A percentile compares a stretch with the other conserved stretches of the same genome.
Evolutionary conservation across 2,797 vertebrate species (phyloP).

Genomic region (Petrocephalus sullivani): DNA sequence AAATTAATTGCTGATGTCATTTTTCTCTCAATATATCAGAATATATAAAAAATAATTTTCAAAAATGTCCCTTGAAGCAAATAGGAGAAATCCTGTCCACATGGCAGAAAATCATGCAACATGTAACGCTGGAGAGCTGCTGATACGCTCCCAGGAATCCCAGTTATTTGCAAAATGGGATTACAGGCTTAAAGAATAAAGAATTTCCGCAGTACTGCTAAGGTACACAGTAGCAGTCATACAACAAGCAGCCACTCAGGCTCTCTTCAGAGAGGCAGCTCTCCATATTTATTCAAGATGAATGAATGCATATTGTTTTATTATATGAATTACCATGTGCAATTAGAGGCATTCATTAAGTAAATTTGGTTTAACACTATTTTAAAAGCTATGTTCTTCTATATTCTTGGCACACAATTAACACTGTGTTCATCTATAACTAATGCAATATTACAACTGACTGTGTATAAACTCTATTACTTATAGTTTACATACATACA

Average conservation of each 20-base stretch:
- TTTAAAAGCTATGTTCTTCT: not conserved
- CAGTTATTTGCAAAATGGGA: not conserved
- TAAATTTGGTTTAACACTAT: not conserved
- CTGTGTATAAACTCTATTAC: not conserved
- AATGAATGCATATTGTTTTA: not conserved
- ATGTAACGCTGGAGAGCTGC: not conserved
- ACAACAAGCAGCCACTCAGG: not conserved
- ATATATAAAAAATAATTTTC: not conserved
- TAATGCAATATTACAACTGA: not conserved
- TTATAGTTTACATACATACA: not conserved
- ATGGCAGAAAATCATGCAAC: not conserved
- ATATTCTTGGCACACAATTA: not conserved
- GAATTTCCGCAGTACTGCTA: not conserved
- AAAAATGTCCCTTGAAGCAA: not conserved
- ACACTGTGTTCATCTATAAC: not conserved
- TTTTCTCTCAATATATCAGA: not conserved
- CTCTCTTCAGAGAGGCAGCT: not conserved
- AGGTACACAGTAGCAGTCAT: not conserved
- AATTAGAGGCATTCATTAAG: not conserved
- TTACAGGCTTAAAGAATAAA: not conserved
- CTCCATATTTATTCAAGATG: not conserved
- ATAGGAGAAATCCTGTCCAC: not conserved
- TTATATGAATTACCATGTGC: not conserved
- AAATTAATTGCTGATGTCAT: not conserved
- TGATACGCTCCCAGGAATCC: not conserved